Conservation (phyloP, 2,113 vertebrate species). For the Hirundichthys speculiger region DNA sequence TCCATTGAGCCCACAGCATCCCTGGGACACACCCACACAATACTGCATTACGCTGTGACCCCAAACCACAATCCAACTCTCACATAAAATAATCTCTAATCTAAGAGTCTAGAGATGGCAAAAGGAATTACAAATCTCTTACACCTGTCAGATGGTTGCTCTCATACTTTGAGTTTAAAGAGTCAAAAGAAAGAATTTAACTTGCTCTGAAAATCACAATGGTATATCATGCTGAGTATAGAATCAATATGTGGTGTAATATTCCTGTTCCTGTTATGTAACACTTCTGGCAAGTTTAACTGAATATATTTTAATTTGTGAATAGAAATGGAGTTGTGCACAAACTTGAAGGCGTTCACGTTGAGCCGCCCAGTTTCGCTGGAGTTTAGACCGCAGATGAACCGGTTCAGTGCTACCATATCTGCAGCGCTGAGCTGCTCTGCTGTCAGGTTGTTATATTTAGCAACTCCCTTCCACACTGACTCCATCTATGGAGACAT, state of each 20-base stretch:
- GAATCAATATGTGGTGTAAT: too few species aligned
- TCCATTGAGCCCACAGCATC: conserved; percentile 66
- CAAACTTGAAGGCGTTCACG: conserved; percentile 65
- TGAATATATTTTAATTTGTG: too few species aligned
- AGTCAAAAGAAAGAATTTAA: too few species aligned
- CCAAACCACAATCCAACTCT: background rate
- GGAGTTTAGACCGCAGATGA: conserved; percentile 75
- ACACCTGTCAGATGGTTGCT: too few species aligned
- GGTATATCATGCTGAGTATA: too few species aligned
- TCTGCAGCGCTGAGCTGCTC: conserved; percentile 50
- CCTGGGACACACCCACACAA: conserved; percentile 49
- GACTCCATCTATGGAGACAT: conserved; percentile 53
- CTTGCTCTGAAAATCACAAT: too few species aligned
- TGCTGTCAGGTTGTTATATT: conserved; percentile 32
- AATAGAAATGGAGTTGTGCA: background rate
- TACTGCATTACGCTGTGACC: background rate
- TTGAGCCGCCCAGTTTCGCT: conserved; percentile 58
- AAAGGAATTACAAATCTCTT: too few species aligned
- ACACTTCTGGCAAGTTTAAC: too few species aligned
- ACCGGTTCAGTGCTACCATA: conserved; percentile 62
- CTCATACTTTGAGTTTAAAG: too few species aligned
- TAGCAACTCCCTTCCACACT: conserved; percentile 57
- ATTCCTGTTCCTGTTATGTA: too few species aligned
- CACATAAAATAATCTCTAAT: too few species aligned
- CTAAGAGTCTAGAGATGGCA: too few species aligned